phyloP scores from a whole-genome alignment of 2,888 invertebrate genomes.

The Troilus luridus region DNA sequence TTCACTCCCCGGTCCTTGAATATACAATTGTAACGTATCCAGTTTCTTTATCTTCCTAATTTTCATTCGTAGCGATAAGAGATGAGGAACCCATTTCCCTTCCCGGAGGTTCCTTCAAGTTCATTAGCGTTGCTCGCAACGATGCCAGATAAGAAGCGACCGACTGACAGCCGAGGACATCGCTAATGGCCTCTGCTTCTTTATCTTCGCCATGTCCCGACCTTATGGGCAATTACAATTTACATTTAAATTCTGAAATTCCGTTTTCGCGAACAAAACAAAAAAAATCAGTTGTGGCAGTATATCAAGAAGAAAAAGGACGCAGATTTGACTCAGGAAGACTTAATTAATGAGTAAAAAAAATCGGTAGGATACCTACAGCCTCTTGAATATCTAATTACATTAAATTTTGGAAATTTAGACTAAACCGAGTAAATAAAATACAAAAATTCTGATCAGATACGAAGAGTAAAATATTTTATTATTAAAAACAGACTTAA shows the following conservation, averaged over 20 bases:
- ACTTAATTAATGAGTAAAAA: no score
- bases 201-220: background rate
- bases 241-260: background rate
- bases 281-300: background rate
- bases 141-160: background rate
- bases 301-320: no score
- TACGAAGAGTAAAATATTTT: no score
- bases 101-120: background rate
- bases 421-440: no score
- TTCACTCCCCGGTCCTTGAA: background rate
- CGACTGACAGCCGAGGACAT: constrained; percentile 6
- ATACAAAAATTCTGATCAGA: no score
- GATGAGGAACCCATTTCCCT: background rate
- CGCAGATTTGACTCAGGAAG: no score
- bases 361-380: no score
- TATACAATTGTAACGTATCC: constrained; percentile 22
- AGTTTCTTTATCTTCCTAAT: constrained; percentile 7
- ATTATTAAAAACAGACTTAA: no score
- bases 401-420: no score
- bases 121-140: background rate
- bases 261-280: background rate
- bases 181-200: background rate
- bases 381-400: no score
- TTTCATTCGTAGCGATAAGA: background rate
- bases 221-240: constrained; percentile 16